These are phyloP conservation scores for Melinaea menophilus DNA, from an alignment of 2,888 invertebrate species.

Conservation along the genomic window DNA sequence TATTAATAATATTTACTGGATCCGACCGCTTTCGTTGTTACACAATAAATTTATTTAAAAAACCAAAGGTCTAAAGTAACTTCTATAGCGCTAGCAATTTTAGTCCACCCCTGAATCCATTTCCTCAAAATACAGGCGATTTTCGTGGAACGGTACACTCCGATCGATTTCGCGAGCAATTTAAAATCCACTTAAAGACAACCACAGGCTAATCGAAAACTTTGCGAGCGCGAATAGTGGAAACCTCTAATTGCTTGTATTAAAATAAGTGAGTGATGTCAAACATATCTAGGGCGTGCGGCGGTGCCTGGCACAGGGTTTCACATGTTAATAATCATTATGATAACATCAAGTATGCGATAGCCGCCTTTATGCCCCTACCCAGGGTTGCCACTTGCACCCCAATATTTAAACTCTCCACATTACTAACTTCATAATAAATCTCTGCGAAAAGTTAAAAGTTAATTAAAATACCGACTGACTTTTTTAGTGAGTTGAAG, in stretches of 20 bases:
- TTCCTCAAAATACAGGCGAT: slow-evolving; percentile 32
- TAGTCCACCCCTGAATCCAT: slow-evolving; percentile 3
- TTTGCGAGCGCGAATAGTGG: slow-evolving; percentile 59
- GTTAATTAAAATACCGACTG: too few relatives aligned
- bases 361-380: slow-evolving; percentile 58
- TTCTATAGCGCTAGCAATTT: slow-evolving; percentile 14
- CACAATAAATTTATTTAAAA: slow-evolving; percentile 1
- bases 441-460: background rate
- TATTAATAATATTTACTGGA: slow-evolving; percentile 3
- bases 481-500: too few relatives aligned
- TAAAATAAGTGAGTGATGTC: slow-evolving; percentile 77
- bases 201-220: slow-evolving; percentile 75
- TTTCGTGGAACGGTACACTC: slow-evolving; percentile 35
- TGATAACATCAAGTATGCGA: slow-evolving; percentile 77
- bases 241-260: slow-evolving; percentile 74
- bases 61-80: slow-evolving; percentile 11
- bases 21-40: background rate
- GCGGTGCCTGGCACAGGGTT: slow-evolving; percentile 67
- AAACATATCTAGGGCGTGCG: slow-evolving; percentile 73
- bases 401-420: slow-evolving; percentile 10
- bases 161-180: slow-evolving; percentile 65
- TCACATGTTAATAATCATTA: slow-evolving; percentile 78
- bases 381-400: slow-evolving; percentile 38
- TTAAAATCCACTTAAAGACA: slow-evolving; percentile 75
- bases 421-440: background rate